phyloP scores from a whole-genome alignment of 2,113 vertebrate genomes.

The Anser cygnoides region DNA sequence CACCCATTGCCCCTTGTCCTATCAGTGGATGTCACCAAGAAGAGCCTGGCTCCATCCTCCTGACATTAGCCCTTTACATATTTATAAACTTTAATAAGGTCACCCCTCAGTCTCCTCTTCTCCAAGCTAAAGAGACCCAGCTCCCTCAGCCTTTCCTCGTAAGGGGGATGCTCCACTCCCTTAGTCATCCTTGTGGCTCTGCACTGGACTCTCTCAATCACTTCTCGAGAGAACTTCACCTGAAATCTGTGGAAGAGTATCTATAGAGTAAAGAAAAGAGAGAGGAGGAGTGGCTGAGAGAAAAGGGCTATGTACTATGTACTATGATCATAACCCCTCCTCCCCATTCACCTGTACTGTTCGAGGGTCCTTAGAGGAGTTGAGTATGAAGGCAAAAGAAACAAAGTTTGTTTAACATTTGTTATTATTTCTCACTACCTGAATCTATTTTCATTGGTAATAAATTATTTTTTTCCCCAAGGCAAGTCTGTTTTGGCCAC shows the following conservation, averaged over 20 bases:
- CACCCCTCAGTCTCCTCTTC: too few relatives aligned
- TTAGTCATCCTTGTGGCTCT: too few relatives aligned
- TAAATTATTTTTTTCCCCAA: background rate
- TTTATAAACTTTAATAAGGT: too few relatives aligned
- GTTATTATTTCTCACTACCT: background rate
- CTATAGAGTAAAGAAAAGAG: background rate
- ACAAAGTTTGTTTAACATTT: background rate
- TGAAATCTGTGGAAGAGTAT: background rate
- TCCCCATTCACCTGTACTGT: accelerated
- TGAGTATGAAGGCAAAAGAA: background rate
- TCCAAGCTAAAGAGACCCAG: too few relatives aligned
- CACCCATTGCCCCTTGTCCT: too few relatives aligned
- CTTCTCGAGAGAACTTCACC: background rate
- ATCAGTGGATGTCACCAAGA: too few relatives aligned
- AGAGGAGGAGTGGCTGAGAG: background rate
- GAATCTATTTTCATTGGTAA: background rate
- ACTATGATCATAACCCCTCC: background rate
- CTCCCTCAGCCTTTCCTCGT: too few relatives aligned
- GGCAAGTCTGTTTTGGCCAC: background rate
- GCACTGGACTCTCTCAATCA: too few relatives aligned
- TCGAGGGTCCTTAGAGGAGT: background rate
- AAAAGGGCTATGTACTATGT: background rate
- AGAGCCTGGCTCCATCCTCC: too few relatives aligned
- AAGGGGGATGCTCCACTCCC: too few relatives aligned
- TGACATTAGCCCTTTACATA: too few relatives aligned